These are phyloP conservation scores for Gryllus bimaculatus DNA, from an alignment of 1,140 invertebrate genomes.

Conservation along the genomic window DNA sequence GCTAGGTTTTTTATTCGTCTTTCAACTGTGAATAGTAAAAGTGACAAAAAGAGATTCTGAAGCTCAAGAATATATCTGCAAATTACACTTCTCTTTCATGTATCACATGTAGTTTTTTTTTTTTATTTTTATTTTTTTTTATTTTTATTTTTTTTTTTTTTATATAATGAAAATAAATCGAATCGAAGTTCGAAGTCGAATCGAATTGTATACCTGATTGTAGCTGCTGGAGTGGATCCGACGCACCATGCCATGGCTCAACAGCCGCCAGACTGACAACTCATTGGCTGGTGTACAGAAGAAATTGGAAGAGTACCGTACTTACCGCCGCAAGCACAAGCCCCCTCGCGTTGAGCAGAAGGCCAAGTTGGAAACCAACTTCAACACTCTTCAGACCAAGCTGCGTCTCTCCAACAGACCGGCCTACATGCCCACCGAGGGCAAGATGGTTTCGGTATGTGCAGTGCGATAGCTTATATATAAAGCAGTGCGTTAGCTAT, in stretches of 20 bases:
- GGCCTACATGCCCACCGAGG: slow-evolving; percentile 97
- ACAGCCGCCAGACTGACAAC: slow-evolving; percentile 94
- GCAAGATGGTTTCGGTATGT: slow-evolving; percentile 91
- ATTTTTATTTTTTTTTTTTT: no score
- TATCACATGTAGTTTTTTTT: no score
- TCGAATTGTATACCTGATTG: neutral
- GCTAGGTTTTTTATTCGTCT: no score
- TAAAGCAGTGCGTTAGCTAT: neutral
- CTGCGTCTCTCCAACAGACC: slow-evolving; percentile 93
- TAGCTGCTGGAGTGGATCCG: slow-evolving; percentile 96
- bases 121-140: no score
- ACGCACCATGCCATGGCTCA: slow-evolving; percentile 94
- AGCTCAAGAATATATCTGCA: no score
- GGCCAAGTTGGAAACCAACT: slow-evolving; percentile 95
- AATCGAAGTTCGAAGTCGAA: no score
- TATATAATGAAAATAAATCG: no score
- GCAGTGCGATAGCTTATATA: slow-evolving; percentile 6
- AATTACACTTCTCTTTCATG: no score
- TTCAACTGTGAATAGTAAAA: no score
- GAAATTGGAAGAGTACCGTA: slow-evolving; percentile 96
- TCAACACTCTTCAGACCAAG: slow-evolving; percentile 97
- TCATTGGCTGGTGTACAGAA: slow-evolving; percentile 93
- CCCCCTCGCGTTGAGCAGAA: slow-evolving; percentile 98
- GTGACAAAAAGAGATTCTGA: no score
- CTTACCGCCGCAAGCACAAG: slow-evolving; percentile 96